phyloP scores from a whole-genome alignment of 1,140 invertebrate species.

The Pogonognathellus flavescens region DNA sequence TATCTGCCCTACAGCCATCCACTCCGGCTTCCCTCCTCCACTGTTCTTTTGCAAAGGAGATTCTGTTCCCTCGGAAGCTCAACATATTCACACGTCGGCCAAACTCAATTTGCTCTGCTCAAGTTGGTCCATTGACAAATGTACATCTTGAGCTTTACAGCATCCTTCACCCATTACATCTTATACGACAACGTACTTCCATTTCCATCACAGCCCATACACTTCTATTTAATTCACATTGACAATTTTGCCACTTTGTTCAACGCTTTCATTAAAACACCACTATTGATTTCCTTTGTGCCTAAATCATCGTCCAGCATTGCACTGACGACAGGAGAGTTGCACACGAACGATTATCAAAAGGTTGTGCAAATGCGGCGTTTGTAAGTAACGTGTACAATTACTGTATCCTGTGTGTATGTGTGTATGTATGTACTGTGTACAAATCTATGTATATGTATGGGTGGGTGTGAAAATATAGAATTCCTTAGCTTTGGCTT shows the following conservation, averaged over 20 bases:
- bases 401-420: background rate
- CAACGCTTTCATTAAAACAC: background rate
- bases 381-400: conserved; percentile 1
- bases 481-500: conserved; percentile 23
- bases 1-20: conserved; percentile 2
- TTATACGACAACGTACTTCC: conserved; percentile 37
- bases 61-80: conserved; percentile 49
- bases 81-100: conserved; percentile 47
- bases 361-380: background rate
- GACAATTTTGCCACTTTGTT: background rate
- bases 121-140: conserved; percentile 50
- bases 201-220: background rate
- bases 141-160: conserved; percentile 46
- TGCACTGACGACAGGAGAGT: background rate
- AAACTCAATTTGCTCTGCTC: conserved; percentile 49
- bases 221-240: background rate
- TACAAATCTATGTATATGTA: background rate
- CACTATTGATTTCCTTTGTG: conserved; percentile 31
- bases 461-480: conserved; percentile 45
- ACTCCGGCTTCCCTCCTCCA: conserved; percentile 5
- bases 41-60: conserved; percentile 42
- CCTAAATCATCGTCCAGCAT: background rate
- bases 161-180: conserved; percentile 42
- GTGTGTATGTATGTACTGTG: conserved; percentile 5
- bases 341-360: conserved; percentile 9